Evolutionary conservation across 2,888 invertebrate genomes (phyloP).

Genomic region (Drymonia ruficornis): DNA sequence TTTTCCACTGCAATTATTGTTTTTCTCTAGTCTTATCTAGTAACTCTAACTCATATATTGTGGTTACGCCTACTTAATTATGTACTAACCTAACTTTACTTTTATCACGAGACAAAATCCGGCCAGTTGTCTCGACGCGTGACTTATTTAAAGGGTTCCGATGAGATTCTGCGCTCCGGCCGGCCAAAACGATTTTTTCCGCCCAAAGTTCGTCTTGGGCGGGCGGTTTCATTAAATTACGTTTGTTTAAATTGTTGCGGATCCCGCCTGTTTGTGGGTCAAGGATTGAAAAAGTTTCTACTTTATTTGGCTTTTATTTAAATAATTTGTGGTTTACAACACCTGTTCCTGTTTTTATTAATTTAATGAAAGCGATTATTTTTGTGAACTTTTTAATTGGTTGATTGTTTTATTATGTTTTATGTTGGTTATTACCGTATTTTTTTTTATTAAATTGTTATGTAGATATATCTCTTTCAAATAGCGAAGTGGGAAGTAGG

Average conservation of each 20-base stretch:
- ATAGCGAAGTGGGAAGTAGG: no score
- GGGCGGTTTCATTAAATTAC: slow-evolving; percentile 32
- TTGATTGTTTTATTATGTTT: background rate
- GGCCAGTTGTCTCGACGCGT: slow-evolving; percentile 26
- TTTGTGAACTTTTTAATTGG: background rate
- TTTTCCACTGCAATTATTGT: background rate
- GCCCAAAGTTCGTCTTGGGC: slow-evolving; percentile 22
- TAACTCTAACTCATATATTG: slow-evolving; percentile 14
- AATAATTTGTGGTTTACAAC: slow-evolving; percentile 1
- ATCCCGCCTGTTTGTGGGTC: slow-evolving; percentile 12
- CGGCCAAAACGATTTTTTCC: slow-evolving; percentile 22
- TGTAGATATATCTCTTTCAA: no score
- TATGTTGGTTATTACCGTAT: background rate
- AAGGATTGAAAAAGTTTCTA: slow-evolving; percentile 8
- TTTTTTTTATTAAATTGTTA: no score
- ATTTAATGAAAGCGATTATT: background rate
- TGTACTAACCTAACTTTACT: slow-evolving; percentile 48
- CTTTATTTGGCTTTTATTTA: slow-evolving; percentile 4
- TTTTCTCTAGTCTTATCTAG: slow-evolving; percentile 31
- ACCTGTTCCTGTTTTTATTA: background rate
- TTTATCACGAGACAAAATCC: slow-evolving; percentile 45
- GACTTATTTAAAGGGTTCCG: slow-evolving; percentile 48
- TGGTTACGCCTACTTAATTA: slow-evolving; percentile 45
- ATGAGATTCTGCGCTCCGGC: slow-evolving; percentile 34
- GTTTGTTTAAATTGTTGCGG: slow-evolving; percentile 30